Percentiles rank a stretch among this genome's conserved stretches.
Conservation (phyloP, 92 coral and sea anemone genomes). For the Parazoanthus swiftii region DNA sequence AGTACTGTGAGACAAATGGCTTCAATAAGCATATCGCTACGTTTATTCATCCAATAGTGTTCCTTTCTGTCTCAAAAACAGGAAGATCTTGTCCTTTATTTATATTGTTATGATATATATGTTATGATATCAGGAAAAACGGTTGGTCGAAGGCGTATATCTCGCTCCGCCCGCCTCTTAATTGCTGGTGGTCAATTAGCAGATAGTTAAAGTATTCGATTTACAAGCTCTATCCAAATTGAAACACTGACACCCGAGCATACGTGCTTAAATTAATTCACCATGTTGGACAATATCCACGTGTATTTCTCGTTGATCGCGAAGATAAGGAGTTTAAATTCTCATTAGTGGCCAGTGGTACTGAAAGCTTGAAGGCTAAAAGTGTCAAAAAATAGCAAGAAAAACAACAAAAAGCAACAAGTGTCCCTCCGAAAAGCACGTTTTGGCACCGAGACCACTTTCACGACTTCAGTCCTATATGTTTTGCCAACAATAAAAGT, state of each 20-base stretch:
- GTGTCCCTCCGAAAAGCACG: not conserved
- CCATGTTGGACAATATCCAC: constrained; percentile 30
- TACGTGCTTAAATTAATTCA: constrained; percentile 36
- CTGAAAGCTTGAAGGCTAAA: constrained; percentile 11
- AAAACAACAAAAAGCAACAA: constrained; percentile 10
- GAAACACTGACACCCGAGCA: constrained; percentile 33
- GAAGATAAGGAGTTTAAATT: constrained; percentile 37
- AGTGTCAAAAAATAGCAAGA: constrained; percentile 25
- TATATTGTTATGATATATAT: constrained; percentile 18
- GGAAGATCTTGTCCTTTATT: constrained; percentile 3
- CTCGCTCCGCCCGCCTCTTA: constrained; percentile 51
- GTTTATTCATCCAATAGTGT: constrained; percentile 18
- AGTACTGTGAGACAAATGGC: constrained; percentile 29
- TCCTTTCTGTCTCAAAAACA: constrained; percentile 28
- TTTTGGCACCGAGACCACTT: not conserved
- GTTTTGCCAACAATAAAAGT: not conserved
- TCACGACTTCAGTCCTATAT: not conserved
- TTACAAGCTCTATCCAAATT: constrained; percentile 29
- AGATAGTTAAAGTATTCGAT: constrained; percentile 65
- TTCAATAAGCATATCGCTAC: constrained; percentile 38
- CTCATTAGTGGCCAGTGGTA: constrained; percentile 33
- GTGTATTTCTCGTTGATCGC: constrained; percentile 40
- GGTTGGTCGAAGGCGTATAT: not conserved
- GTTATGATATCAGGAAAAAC: constrained; percentile 10
- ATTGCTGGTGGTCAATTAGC: constrained; percentile 71